Conservation (phyloP, 1,140 invertebrate species). For the Pteromalus puparum region DNA sequence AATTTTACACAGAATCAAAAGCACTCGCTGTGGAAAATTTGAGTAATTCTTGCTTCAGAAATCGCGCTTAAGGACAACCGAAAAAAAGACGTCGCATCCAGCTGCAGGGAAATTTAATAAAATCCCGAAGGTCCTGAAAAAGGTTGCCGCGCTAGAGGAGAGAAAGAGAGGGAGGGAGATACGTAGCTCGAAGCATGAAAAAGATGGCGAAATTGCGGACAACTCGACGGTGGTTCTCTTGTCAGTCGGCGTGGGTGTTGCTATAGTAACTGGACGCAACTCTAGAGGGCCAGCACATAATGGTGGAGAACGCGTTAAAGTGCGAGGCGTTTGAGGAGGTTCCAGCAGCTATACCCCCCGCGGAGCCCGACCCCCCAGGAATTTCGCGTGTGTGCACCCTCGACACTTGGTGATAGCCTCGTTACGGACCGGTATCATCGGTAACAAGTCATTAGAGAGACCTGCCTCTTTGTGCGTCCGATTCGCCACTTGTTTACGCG, state of each 20-base stretch:
- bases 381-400: constrained; percentile 55
- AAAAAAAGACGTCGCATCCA: neutral
- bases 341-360: neutral
- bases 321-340: constrained; percentile 27
- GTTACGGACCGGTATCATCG: constrained; percentile 63
- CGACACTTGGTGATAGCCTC: constrained; percentile 61
- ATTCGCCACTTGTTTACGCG: neutral
- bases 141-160: neutral
- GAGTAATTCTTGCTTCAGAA: neutral
- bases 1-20: neutral
- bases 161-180: neutral
- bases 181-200: constrained; percentile 5
- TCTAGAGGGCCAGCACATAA: constrained; percentile 58
- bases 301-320: constrained; percentile 55
- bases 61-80: neutral
- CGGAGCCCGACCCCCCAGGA: constrained; percentile 50
- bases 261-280: constrained; percentile 64
- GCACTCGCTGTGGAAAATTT: neutral
- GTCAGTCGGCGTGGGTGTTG: constrained; percentile 60
- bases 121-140: neutral
- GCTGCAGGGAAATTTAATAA: neutral
- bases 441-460: constrained; percentile 69
- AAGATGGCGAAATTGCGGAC: constrained; percentile 40
- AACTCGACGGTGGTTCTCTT: constrained; percentile 54
- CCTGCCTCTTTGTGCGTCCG: constrained; percentile 29